These are phyloP conservation scores for Melinaea marsaeus DNA, from an alignment of 2,888 invertebrate species.

Conservation along the genomic window DNA sequence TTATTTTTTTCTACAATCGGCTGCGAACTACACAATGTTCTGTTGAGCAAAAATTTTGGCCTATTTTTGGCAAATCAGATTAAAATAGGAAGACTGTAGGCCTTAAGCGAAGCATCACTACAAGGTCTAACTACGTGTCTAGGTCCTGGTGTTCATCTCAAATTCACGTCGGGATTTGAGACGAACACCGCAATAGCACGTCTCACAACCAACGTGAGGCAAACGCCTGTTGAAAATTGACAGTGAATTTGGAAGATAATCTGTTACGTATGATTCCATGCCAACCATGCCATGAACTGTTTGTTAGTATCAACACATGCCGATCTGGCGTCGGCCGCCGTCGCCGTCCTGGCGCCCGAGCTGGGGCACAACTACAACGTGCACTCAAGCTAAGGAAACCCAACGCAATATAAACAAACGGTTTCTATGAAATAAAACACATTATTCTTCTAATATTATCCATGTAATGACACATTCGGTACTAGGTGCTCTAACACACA, in stretches of 20 bases:
- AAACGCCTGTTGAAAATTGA: constrained; percentile 69
- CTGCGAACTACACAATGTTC: constrained; percentile 19
- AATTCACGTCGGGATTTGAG: constrained; percentile 40
- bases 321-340: constrained; percentile 45
- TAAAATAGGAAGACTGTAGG: constrained; percentile 64
- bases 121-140: constrained; percentile 71
- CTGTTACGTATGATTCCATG: constrained; percentile 65
- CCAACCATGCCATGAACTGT: constrained; percentile 58
- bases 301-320: constrained; percentile 44
- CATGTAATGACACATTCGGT: constrained; percentile 74
- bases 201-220: constrained; percentile 76
- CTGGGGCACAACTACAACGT: constrained; percentile 44
- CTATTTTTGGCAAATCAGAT: constrained; percentile 62
- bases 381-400: constrained; percentile 48
- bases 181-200: constrained; percentile 67
- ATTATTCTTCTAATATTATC: constrained; percentile 72
- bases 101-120: constrained; percentile 72
- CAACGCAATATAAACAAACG: constrained; percentile 58
- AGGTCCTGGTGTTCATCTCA: constrained; percentile 58
- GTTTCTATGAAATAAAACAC: constrained; percentile 69
- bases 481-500: constrained; percentile 70
- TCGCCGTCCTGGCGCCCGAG: constrained; percentile 47
- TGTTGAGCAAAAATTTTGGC: constrained; percentile 69
- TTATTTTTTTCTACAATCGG: constrained; percentile 10
- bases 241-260: constrained; percentile 67